Evolutionary conservation across 2,888 invertebrate genomes (phyloP).

Genomic region (Tetheella fluctuosa): DNA sequence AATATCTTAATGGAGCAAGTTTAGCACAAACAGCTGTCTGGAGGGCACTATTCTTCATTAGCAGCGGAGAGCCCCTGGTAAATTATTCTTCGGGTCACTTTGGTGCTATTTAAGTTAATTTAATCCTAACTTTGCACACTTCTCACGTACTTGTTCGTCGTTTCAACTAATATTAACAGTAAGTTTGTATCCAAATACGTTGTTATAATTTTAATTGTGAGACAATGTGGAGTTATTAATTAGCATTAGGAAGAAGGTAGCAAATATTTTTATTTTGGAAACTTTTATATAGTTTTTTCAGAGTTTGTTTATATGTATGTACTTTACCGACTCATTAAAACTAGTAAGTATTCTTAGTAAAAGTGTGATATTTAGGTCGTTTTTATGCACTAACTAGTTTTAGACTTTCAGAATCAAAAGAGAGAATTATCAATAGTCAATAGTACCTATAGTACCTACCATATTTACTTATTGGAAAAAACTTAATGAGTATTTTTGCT

Average conservation of each 20-base stretch:
- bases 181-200: constrained; percentile 33
- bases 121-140: constrained; percentile 73
- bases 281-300: background rate
- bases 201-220: constrained; percentile 12
- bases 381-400: no score
- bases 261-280: background rate
- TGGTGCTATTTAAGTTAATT: constrained; percentile 79
- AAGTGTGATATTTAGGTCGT: no score
- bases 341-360: no score
- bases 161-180: constrained; percentile 47
- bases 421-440: no score
- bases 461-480: no score
- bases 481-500: no score
- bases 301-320: background rate
- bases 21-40: constrained; percentile 71
- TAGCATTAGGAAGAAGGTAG: background rate
- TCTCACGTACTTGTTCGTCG: constrained; percentile 60
- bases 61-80: constrained; percentile 66
- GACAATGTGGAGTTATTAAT: background rate
- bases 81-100: constrained; percentile 82
- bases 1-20: constrained; percentile 81
- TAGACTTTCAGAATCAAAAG: no score
- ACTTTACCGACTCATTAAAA: no score
- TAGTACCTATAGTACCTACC: no score
- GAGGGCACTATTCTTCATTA: constrained; percentile 81